Evolutionary conservation across 1,140 invertebrate species (phyloP), one percentile per base, ranked within the genome.

Genomic region (Drosophila trapezifrons): DNA sequence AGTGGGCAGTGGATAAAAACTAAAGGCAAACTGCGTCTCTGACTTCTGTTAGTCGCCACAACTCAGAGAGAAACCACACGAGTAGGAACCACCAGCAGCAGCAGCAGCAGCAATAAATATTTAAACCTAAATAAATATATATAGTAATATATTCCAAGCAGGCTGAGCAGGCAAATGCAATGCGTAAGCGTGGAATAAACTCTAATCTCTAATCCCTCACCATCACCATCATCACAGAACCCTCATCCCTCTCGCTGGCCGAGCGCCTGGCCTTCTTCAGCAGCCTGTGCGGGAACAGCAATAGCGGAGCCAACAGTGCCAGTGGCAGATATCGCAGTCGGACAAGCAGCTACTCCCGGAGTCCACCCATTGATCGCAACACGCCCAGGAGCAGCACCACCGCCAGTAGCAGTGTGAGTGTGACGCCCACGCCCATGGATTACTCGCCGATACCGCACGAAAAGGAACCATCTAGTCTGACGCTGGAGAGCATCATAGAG

Each of bases 191-290:
- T 20, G 49, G 20, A 56, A 3, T 20, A 42, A 18, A n/a, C 22
- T n/a, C 32, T 62, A 58, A 63, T 55, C 22, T 49, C 2, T 42
- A 37, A 27, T 20, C 27, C 38, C 46, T 25, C 13, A 40, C 63
- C n/a, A 18, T 10, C 15, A 3, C 52, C 40, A 18, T 40, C 42
- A 18, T 40, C 49, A 27, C 69, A 91, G 91, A 91, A 52, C 91
- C 91, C 17, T 91, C 91, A 35, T 91, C 91, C 6, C 51, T 91
- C 42, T 91, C 91, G 49, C 73, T 91, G 51, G 90, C 91, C 51
- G 91, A 91, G 58, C 76, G 91, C 10, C 63, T 91, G 63, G 83
- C 87, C 51, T 91, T 91, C 75, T 91, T 91, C 66, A 91, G 73
- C 71, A 91, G 73, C 58, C 76, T 91, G 3, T 78, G 86, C 55